Evolutionary conservation across 2,888 invertebrate genomes (phyloP), one percentile per base, ranked within the genome.

Genomic region (Bombyx huttoni): DNA sequence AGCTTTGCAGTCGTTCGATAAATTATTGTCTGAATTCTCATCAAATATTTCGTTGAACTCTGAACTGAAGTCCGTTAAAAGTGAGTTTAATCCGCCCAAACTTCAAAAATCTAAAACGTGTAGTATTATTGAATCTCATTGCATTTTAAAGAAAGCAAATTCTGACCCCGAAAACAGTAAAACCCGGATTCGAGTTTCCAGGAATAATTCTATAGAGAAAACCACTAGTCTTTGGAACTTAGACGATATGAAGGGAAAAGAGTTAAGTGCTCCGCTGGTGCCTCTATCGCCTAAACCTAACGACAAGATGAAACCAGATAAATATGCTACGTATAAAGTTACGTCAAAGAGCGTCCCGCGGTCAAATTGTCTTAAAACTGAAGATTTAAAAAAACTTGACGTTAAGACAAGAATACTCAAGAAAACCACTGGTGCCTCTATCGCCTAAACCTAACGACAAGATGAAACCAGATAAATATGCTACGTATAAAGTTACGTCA

Each of bases 91-190:
- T 62, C 86, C 90, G 50, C 91, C 91, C 49, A 91, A 90, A 73
- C 74, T 93, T 60, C 90, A 92, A 64, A 93, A 93, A 71, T 91
- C 93, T 0, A 92, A 92, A 69, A 93, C 93, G 60, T 92, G 92
- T 71, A 91, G 91, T 66, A 92, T 92, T 54, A 92, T 92, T 52
- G 92, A 92, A 73, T 92, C 92, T 0, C 90, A 91, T 56, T 93
- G 92, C 69, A 91, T 92, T 60, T 74, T 92, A 51, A 91, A 92
- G 68, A 91, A 91, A 69, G 78, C 87, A 9, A 82, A 83, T 63
- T 90, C 90, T 5, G 83, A 87, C 63, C 81, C 89, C 0, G 73
- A 84, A 54, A 74, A 74, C 59, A 73, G 77, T 56, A 69, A 74
- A 64, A 59, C 67, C 50, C 70, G 79, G 52, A 81, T 73, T 62